A percentile compares a stretch with the other conserved stretches of the same genome.
These are phyloP conservation scores for Bombus soroeensis DNA, from an alignment of 1,140 invertebrate species.

Conservation along the genomic window DNA sequence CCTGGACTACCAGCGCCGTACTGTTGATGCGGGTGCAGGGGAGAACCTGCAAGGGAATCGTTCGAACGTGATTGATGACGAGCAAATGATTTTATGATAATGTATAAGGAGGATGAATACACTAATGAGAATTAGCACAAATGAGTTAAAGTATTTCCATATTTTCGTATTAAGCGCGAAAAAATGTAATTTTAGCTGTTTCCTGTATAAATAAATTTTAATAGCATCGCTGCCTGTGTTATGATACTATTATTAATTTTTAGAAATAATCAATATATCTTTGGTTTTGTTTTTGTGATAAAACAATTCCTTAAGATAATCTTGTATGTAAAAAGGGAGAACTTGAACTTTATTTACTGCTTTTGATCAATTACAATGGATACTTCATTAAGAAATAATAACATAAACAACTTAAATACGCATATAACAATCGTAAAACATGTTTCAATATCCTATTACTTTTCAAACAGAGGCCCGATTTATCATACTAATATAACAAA, in stretches of 20 bases:
- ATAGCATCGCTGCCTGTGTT: too few species aligned
- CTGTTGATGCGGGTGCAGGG: slow-evolving; percentile 80
- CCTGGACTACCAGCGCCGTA: slow-evolving; percentile 78
- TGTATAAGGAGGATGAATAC: background rate
- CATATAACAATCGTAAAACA: background rate
- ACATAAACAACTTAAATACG: background rate
- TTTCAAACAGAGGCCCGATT: background rate
- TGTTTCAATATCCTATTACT: too few species aligned
- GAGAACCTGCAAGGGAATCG: slow-evolving; percentile 71
- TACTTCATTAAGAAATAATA: background rate
- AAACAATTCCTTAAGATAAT: too few species aligned
- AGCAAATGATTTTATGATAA: background rate
- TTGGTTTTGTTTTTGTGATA: too few species aligned
- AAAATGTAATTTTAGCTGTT: too few species aligned
- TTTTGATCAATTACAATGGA: background rate
- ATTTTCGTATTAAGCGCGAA: too few species aligned
- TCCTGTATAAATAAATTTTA: too few species aligned
- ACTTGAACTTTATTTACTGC: background rate
- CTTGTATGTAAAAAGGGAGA: too few species aligned
- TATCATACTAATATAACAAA: background rate
- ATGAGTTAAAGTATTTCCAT: too few species aligned
- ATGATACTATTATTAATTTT: too few species aligned
- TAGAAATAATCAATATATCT: too few species aligned
- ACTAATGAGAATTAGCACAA: background rate
- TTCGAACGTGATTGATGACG: background rate